Percentiles rank a stretch among this genome's conserved stretches.
Conservation (phyloP, 2,113 vertebrate genomes). For the Cyprinodon brontotheroides region DNA sequence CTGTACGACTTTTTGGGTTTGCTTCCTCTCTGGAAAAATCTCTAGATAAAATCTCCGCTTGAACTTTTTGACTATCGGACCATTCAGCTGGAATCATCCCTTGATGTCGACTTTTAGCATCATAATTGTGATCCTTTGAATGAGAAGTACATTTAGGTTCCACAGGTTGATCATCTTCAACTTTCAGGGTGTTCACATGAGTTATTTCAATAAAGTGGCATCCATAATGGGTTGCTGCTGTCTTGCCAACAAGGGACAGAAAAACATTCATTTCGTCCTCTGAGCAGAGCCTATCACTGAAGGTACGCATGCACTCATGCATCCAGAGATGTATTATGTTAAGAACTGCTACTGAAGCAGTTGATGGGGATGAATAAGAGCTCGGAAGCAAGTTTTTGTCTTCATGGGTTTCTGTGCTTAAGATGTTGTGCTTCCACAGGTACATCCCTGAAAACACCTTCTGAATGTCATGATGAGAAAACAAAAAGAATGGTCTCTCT, state of each 20-base stretch:
- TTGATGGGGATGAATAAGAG: not conserved
- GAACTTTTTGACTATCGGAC: slow-evolving; percentile 7
- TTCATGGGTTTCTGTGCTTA: slow-evolving; percentile 5
- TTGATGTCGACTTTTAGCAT: slow-evolving; percentile 11
- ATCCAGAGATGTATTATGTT: slow-evolving; percentile 82
- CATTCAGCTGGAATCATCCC: slow-evolving; percentile 3
- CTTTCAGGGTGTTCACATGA: not conserved
- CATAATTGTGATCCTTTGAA: slow-evolving; percentile 2
- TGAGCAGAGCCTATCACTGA: slow-evolving; percentile 79
- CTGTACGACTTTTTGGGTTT: not conserved
- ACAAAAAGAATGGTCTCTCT: slow-evolving; percentile 70
- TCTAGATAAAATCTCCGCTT: slow-evolving; percentile 15
- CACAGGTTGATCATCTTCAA: not conserved
- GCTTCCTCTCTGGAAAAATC: not conserved
- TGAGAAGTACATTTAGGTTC: not conserved
- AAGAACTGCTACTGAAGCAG: slow-evolving; percentile 33
- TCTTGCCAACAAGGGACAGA: slow-evolving; percentile 67
- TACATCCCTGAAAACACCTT: slow-evolving; percentile 82
- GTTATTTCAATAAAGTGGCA: slow-evolving; percentile 14
- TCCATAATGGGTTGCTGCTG: slow-evolving; percentile 63
- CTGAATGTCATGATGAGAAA: slow-evolving; percentile 81
- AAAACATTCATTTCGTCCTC: slow-evolving; percentile 67
- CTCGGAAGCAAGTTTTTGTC: not conserved
- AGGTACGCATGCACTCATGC: slow-evolving; percentile 86
- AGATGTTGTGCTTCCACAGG: slow-evolving; percentile 65